Evolutionary conservation across 2,888 invertebrate genomes (phyloP).

Genomic region (Cataglyphis albicans): DNA sequence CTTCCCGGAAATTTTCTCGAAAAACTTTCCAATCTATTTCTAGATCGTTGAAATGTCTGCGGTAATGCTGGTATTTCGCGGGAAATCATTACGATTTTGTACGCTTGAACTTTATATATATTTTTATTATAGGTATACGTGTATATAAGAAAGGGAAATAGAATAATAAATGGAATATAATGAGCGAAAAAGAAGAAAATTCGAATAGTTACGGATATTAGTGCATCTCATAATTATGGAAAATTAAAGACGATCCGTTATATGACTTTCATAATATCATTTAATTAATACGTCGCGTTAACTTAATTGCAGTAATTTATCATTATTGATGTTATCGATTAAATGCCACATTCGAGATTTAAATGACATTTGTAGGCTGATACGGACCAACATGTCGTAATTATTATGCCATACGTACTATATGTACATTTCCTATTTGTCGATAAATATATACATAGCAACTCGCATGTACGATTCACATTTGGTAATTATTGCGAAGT

Average conservation of each 20-base stretch:
- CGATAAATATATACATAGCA: background rate
- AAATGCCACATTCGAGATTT: constrained; percentile 13
- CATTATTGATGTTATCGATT: constrained; percentile 39
- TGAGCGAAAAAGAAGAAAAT: background rate
- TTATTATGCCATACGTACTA: background rate
- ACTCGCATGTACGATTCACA: background rate
- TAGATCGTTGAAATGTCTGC: constrained; percentile 27
- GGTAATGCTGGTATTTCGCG: constrained; percentile 18
- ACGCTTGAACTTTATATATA: background rate
- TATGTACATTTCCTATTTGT: background rate
- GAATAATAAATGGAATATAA: constrained; percentile 20
- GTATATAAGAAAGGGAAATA: background rate
- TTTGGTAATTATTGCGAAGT: constrained; percentile 9
- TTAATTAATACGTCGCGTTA: constrained; percentile 21
- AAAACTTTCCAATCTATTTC: constrained; percentile 38
- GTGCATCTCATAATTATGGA: background rate
- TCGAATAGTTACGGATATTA: background rate
- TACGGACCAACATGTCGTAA: background rate
- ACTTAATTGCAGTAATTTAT: constrained; percentile 63
- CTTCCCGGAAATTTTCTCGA: constrained; percentile 9
- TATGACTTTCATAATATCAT: constrained; percentile 1
- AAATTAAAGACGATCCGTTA: background rate
- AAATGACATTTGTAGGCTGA: constrained; percentile 38
- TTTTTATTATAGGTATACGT: constrained; percentile 10
- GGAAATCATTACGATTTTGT: constrained; percentile 31